Evolutionary conservation across 2,888 invertebrate genomes (phyloP).

Genomic region (Cyrtodaria siliqua): DNA sequence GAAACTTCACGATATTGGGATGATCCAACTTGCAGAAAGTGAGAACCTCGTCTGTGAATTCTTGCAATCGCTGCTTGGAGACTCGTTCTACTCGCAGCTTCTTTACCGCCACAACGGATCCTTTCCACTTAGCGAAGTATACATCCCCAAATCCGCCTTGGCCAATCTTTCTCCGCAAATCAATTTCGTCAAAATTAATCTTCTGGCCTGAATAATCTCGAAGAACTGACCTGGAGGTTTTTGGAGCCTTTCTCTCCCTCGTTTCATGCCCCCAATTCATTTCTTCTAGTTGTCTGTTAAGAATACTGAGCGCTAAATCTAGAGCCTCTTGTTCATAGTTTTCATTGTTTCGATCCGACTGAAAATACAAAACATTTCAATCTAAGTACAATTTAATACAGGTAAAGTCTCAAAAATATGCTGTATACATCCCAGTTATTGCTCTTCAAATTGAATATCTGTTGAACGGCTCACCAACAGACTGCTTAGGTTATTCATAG

Average conservation of each 20-base stretch:
- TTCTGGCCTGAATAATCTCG: slow-evolving; percentile 32
- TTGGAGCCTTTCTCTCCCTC: slow-evolving; percentile 5
- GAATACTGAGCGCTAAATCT: background rate
- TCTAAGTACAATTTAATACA: no score
- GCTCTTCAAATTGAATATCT: no score
- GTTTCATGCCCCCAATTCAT: background rate
- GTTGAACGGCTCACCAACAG: no score
- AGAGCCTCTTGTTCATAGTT: slow-evolving; percentile 6
- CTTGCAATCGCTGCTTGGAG: slow-evolving; percentile 37
- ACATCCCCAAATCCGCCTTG: slow-evolving; percentile 64
- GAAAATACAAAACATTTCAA: no score
- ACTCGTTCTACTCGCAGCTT: slow-evolving; percentile 50
- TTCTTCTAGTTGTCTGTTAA: slow-evolving; percentile 17
- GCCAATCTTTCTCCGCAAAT: slow-evolving; percentile 51
- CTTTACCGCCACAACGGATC: slow-evolving; percentile 59
- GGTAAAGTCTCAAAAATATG: no score
- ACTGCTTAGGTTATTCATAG: no score
- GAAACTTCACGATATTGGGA: slow-evolving; percentile 57
- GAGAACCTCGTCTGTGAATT: slow-evolving; percentile 52
- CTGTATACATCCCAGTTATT: no score
- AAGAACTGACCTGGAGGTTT: slow-evolving; percentile 32
- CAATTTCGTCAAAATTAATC: slow-evolving; percentile 50
- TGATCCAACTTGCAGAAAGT: slow-evolving; percentile 49
- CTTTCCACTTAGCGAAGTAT: slow-evolving; percentile 53
- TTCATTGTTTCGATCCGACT: background rate